These are phyloP conservation scores for Anolis sagrei DNA, from an alignment of 2,113 vertebrate species.

Conservation along the genomic window DNA sequence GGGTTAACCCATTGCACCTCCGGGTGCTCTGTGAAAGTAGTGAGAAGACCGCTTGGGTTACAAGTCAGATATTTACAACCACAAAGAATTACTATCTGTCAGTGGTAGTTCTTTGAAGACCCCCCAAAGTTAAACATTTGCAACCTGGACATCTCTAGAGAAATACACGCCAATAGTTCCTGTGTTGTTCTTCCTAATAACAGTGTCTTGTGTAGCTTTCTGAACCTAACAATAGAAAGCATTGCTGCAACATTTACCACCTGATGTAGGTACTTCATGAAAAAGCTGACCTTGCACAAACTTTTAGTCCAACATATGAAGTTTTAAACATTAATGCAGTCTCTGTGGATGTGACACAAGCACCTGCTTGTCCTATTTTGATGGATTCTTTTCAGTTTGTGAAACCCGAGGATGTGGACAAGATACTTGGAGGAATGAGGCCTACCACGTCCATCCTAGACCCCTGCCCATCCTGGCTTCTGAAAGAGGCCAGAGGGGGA, in stretches of 20 bases:
- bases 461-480: no score
- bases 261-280: neutral
- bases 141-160: neutral
- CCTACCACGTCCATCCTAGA: no score
- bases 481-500: no score
- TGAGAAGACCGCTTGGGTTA: neutral
- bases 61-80: neutral
- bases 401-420: no score
- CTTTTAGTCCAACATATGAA: neutral
- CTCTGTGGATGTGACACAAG: no score
- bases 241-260: no score
- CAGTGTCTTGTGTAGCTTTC: no score
- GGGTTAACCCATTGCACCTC: no score
- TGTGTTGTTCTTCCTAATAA: neutral
- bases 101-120: neutral
- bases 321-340: neutral
- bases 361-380: no score
- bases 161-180: neutral
- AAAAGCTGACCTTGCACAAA: neutral
- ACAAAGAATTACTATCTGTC: neutral
- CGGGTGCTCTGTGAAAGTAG: slow-evolving; percentile 4
- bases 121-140: neutral
- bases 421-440: no score
- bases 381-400: no score
- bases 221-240: no score